Evolutionary conservation across 2,888 invertebrate genomes (phyloP), one percentile per base, ranked within the genome.

Genomic region (Cheilosia scutellata): DNA sequence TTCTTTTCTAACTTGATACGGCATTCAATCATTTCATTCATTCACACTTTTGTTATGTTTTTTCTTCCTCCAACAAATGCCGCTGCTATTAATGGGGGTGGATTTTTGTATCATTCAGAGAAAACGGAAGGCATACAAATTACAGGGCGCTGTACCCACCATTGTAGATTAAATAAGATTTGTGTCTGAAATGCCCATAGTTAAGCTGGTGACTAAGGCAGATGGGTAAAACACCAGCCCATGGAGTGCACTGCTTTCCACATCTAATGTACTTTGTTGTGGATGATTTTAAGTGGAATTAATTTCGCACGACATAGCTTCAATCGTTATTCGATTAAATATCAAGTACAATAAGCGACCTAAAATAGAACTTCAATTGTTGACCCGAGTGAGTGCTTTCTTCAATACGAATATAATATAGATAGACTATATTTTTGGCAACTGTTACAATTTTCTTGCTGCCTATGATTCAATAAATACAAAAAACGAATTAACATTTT

Each of bases 301-400:
- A 88, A 88, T 82, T 88, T 88, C 88, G 88, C 89, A 88, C 88
- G 89, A 88, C 88, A 88, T 82, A 88, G 88, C 84, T 89, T 88
- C 89, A 89, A 89, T 89, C 88, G 89, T 90, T 90, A 91, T 91
- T 91, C 90, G 91, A 91, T 91, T 91, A 91, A 90, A 90, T 90
- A 89, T 90, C 90, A 89, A 89, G 90, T 88, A 89, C 89, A 88
- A 87, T 87, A 84, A 60, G 84, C 87, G 84, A 87, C 83, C 80
- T 72, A 87, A 57, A 79, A 83, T 63, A 87, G 87, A 71, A 68
- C 84, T 87, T 84, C 82, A 74, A 75, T 87, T 77, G 66, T 62
- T 87, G 75, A 79, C 76, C 76, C 55, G 47, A 65, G 58, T 57
- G 58, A 65, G 63, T 82, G 66, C 78, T 70, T 49, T 76, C 79